A percentile compares a stretch with the other conserved stretches of the same genome.
phyloP scores from a whole-genome alignment of 2,888 invertebrate species.

The Sclerodermus sp. region DNA sequence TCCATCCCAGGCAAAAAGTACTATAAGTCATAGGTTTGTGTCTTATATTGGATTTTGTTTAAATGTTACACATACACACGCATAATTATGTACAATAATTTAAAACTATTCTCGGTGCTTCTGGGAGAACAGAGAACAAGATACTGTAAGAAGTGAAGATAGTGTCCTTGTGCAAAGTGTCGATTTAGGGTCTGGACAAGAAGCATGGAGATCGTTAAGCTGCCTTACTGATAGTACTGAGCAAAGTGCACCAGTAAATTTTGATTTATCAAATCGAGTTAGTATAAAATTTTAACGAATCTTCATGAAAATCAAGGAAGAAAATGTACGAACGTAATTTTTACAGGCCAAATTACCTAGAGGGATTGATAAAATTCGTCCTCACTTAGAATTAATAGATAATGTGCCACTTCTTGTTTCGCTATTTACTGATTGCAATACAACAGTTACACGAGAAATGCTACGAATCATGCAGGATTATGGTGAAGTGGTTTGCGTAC shows the following conservation, averaged over 20 bases:
- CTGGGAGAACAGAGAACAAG: conserved; percentile 44
- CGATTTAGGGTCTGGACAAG: conserved; percentile 62
- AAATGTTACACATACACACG: neutral
- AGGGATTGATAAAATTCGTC: conserved; percentile 95
- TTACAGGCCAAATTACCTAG: conserved; percentile 87
- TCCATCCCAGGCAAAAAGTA: conserved; percentile 50
- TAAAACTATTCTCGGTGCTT: too few relatives aligned
- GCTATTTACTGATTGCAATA: conserved; percentile 95
- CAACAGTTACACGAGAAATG: conserved; percentile 91
- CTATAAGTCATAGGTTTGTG: conserved; percentile 50
- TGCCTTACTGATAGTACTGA: conserved; percentile 88
- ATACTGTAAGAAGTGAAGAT: conserved; percentile 55
- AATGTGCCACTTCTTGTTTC: conserved; percentile 97
- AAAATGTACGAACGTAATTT: neutral
- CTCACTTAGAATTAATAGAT: conserved; percentile 92
- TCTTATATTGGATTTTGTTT: conserved; percentile 1
- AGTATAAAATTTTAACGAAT: conserved; percentile 30
- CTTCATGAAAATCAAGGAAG: neutral
- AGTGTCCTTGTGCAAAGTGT: conserved; percentile 57
- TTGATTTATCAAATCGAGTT: conserved; percentile 90
- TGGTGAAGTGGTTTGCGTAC: conserved; percentile 91
- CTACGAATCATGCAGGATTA: conserved; percentile 94
- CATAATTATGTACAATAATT: too few relatives aligned
- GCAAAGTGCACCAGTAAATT: conserved; percentile 87
- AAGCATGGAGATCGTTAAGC: conserved; percentile 81